phyloP scores from a whole-genome alignment of 2,888 invertebrate genomes.

The Hymenopus coronatus region DNA sequence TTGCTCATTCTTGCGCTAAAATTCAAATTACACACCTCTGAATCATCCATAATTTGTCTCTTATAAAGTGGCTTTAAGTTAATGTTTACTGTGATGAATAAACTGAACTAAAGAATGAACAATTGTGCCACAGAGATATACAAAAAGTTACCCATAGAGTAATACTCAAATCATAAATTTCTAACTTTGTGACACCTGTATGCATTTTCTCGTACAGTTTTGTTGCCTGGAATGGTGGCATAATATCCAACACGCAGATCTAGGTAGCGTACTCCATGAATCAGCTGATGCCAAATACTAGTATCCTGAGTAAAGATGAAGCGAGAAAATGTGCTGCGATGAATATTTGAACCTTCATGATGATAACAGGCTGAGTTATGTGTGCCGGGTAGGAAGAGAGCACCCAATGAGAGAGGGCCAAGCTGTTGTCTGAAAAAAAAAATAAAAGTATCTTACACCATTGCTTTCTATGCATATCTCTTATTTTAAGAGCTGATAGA shows the following conservation, averaged over 20 bases:
- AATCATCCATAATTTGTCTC: too few species aligned
- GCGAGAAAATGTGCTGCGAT: constrained; percentile 44
- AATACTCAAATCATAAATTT: neutral
- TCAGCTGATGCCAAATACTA: constrained; percentile 78
- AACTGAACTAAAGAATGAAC: too few species aligned
- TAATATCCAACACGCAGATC: constrained; percentile 78
- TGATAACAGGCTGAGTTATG: constrained; percentile 60
- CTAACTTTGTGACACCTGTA: constrained; percentile 17
- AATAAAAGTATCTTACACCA: neutral
- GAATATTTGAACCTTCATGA: constrained; percentile 49
- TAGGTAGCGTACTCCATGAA: constrained; percentile 78
- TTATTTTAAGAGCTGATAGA: too few species aligned
- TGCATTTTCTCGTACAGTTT: constrained; percentile 5
- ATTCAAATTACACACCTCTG: too few species aligned
- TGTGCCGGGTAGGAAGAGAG: constrained; percentile 54
- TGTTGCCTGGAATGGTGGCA: constrained; percentile 34
- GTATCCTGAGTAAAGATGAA: constrained; percentile 68
- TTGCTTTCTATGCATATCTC: too few species aligned
- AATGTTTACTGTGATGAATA: too few species aligned
- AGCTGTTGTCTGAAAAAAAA: constrained; percentile 39
- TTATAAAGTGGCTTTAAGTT: too few species aligned
- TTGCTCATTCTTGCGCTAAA: too few species aligned
- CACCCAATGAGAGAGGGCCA: constrained; percentile 57
- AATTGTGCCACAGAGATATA: neutral
- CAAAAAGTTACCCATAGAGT: neutral